Evolutionary conservation across 2,113 vertebrate species (phyloP).

Genomic region (Pygoscelis antarcticus): DNA sequence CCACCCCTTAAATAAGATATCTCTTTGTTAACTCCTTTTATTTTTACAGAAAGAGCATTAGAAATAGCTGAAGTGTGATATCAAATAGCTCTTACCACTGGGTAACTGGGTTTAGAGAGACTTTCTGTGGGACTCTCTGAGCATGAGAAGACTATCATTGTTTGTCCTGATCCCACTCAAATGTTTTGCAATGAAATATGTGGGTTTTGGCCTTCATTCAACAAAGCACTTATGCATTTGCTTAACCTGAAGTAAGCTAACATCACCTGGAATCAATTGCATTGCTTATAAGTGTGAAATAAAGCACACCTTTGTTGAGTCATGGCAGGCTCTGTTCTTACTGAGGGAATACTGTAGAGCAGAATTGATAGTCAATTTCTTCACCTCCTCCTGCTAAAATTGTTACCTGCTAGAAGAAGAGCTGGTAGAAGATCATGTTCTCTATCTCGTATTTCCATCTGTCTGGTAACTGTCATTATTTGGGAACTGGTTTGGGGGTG

Average conservation of each 20-base stretch:
- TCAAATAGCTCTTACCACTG: neutral
- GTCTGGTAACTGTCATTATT: neutral
- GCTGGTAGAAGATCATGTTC: neutral
- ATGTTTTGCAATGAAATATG: neutral
- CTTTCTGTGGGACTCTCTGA: neutral
- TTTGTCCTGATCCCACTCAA: neutral
- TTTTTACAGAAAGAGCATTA: neutral
- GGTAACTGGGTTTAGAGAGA: neutral
- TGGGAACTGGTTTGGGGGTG: neutral
- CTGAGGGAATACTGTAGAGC: neutral
- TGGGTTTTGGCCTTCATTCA: neutral
- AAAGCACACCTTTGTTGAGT: neutral
- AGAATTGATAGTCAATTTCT: neutral
- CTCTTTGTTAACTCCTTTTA: neutral
- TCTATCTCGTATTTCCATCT: neutral
- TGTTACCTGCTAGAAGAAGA: neutral
- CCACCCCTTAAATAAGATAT: neutral
- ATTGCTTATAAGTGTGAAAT: neutral
- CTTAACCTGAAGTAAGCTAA: neutral
- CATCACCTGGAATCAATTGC: neutral
- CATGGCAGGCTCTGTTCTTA: neutral
- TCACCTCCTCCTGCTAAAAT: neutral
- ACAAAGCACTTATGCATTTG: neutral
- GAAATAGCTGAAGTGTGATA: neutral
- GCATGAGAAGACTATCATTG: neutral